Conservation (phyloP, 2,113 vertebrate species). For the Paradoxurus hermaphroditus region DNA sequence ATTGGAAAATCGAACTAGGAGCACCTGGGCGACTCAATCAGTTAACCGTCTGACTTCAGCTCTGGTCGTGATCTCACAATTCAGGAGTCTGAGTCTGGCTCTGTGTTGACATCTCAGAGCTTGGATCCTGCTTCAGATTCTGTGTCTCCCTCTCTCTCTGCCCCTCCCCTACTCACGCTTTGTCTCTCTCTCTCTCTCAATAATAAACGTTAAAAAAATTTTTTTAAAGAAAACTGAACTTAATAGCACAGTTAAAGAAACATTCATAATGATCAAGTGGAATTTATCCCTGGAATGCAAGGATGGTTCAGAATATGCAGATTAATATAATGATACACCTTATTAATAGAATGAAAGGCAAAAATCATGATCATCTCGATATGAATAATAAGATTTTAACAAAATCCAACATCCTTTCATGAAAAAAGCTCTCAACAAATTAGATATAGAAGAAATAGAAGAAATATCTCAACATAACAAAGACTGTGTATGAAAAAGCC, state of each 20-base stretch:
- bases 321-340: background rate
- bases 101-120: no score
- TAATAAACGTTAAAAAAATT: no score
- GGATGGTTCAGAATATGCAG: background rate
- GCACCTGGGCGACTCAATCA: no score
- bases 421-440: background rate
- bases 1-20: no score
- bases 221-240: background rate
- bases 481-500: background rate
- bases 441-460: background rate
- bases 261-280: background rate
- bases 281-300: background rate
- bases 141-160: no score
- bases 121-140: no score
- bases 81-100: no score
- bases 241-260: background rate
- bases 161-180: no score
- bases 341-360: background rate
- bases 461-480: background rate
- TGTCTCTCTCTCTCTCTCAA: no score
- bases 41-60: no score
- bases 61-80: no score
- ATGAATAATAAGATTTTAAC: background rate
- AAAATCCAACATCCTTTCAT: background rate
- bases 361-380: background rate